phyloP scores from a whole-genome alignment of 2,113 vertebrate genomes.

The Leuciscus idus region DNA sequence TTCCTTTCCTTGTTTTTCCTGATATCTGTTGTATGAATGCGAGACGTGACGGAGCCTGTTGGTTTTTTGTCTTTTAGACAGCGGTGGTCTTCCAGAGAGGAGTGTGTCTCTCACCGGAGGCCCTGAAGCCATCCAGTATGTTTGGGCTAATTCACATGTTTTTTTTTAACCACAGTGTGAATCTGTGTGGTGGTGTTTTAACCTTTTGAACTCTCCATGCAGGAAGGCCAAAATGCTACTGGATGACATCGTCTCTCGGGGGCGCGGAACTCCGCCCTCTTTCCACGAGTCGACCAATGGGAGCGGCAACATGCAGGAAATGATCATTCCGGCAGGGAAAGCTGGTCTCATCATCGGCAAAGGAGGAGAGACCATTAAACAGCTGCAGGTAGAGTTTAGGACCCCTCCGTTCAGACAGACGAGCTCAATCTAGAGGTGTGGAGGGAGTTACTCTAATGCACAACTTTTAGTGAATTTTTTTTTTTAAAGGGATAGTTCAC shows the following conservation, averaged over 20 bases:
- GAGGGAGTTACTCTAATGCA: too few species aligned
- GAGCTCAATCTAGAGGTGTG: too few species aligned
- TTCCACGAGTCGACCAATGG: conserved; percentile 85
- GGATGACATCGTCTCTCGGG: conserved; percentile 90
- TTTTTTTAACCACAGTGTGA: not conserved
- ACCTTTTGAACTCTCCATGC: not conserved
- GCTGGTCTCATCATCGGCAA: conserved; percentile 91
- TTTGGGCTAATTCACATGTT: conserved; percentile 30
- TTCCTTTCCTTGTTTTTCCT: not conserved
- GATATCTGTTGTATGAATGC: not conserved
- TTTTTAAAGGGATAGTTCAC: too few species aligned
- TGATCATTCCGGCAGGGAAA: conserved; percentile 92
- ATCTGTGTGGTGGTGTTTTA: not conserved
- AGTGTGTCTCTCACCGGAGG: conserved; percentile 85
- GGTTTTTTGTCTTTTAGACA: conserved; percentile 74
- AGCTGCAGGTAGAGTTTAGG: conserved; percentile 80
- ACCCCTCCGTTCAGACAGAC: too few species aligned
- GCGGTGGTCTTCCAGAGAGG: conserved; percentile 86
- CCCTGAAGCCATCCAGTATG: conserved; percentile 88
- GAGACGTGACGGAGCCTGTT: not conserved
- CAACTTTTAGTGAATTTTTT: too few species aligned
- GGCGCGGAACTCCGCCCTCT: conserved; percentile 82
- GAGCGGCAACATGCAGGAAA: conserved; percentile 88
- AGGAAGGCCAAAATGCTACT: conserved; percentile 90
- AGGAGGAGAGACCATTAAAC: conserved; percentile 94